Conservation (phyloP, 2,888 invertebrate species). For the Tupiocoris notatus region DNA sequence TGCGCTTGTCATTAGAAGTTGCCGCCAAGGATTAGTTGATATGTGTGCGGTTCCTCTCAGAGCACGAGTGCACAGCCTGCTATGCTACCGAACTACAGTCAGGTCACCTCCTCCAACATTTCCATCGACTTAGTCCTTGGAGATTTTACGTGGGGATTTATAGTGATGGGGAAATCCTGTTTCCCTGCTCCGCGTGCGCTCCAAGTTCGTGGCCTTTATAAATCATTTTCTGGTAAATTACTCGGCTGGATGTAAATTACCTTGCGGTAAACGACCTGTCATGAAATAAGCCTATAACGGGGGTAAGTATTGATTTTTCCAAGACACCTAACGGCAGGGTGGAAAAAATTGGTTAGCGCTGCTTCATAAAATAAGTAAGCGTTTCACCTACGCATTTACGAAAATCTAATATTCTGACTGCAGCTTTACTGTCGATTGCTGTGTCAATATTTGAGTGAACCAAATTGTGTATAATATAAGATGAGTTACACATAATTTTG, state of each 20-base stretch:
- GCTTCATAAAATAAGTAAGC: too few relatives aligned
- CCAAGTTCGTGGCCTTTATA: background rate
- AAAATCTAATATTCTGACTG: too few relatives aligned
- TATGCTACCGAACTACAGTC: too few relatives aligned
- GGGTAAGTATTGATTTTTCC: constrained; percentile 18
- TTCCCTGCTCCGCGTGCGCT: background rate
- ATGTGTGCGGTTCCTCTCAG: constrained; percentile 29
- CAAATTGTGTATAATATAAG: too few relatives aligned
- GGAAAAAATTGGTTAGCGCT: too few relatives aligned
- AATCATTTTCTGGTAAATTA: constrained; percentile 30
- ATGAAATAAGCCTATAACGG: background rate
- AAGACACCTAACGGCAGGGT: too few relatives aligned
- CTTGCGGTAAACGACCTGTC: constrained; percentile 3
- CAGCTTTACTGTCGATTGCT: too few relatives aligned
- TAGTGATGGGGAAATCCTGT: constrained; percentile 33
- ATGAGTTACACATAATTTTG: too few relatives aligned
- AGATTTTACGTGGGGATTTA: constrained; percentile 20
- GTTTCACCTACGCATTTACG: too few relatives aligned
- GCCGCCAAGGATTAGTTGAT: constrained; percentile 28
- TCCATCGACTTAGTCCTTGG: constrained; percentile 17
- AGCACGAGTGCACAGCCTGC: background rate
- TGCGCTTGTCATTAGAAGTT: constrained; percentile 25
- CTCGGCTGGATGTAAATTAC: constrained; percentile 21
- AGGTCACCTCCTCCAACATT: background rate
- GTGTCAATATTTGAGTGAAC: too few relatives aligned